A percentile compares a stretch with the other conserved stretches of the same genome.
Conservation (phyloP, 2,888 invertebrate genomes). For the Aproaerema taeniolella region DNA sequence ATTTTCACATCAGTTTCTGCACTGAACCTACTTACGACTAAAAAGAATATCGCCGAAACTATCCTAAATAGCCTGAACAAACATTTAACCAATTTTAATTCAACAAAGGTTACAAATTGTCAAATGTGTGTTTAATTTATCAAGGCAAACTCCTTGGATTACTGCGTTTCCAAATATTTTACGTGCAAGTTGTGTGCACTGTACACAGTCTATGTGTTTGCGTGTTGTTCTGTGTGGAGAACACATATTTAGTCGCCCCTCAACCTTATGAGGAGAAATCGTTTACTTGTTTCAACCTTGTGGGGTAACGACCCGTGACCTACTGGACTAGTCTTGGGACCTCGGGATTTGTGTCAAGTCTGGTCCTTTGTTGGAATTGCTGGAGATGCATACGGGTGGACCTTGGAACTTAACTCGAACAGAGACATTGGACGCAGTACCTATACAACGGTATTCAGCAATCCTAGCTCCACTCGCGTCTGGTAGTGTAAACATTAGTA, state of each 20-base stretch:
- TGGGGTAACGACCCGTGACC: neutral
- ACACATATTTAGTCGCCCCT: conserved; percentile 65
- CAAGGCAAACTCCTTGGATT: conserved; percentile 67
- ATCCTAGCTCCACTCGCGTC: no score
- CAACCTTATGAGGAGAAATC: conserved; percentile 22
- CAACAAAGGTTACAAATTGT: conserved; percentile 27
- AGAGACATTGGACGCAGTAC: no score
- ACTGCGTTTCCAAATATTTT: conserved; percentile 73
- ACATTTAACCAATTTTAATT: conserved; percentile 16
- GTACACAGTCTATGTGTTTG: conserved; percentile 59
- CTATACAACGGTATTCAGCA: no score
- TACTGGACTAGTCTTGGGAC: neutral
- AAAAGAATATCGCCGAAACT: no score
- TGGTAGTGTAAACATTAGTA: no score
- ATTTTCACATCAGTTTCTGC: no score
- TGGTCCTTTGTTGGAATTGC: neutral
- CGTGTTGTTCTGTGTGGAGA: conserved; percentile 43
- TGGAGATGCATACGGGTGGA: neutral
- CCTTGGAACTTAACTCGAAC: neutral
- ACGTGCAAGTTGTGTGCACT: conserved; percentile 61
- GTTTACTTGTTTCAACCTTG: conserved; percentile 3
- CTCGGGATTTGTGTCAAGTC: neutral
- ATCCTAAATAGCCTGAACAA: conserved; percentile 11
- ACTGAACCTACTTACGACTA: no score
- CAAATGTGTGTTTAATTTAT: conserved; percentile 58